Percentiles rank a stretch among this genome's conserved stretches.
phyloP scores from a whole-genome alignment of 2,888 invertebrate species.

The Cephus spinipes region DNA sequence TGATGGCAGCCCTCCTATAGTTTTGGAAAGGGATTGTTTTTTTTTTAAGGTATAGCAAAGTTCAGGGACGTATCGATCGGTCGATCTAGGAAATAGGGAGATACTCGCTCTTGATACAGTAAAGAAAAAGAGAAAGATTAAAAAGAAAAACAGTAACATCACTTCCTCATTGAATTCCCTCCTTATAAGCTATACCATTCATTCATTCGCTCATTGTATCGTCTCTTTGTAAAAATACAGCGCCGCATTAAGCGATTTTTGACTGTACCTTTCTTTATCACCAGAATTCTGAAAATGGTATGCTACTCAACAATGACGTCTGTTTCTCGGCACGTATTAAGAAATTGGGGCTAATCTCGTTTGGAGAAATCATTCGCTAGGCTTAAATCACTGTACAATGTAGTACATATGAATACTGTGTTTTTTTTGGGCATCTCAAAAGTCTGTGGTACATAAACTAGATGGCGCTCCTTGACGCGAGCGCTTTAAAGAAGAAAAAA shows the following conservation, averaged over 20 bases:
- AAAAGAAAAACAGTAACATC: constrained; percentile 11
- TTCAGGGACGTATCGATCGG: not conserved
- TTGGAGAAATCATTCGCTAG: not conserved
- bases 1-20: not conserved
- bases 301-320: not conserved
- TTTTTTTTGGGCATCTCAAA: not conserved
- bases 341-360: not conserved
- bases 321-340: not conserved
- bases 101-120: constrained; percentile 12
- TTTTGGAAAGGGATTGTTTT: not conserved
- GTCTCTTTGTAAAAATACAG: not conserved
- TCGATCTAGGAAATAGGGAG: not conserved
- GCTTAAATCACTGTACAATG: not conserved
- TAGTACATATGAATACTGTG: not conserved
- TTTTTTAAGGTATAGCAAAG: not conserved
- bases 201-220: not conserved
- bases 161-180: constrained; percentile 35
- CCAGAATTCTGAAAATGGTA: not conserved
- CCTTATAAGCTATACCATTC: not conserved
- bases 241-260: not conserved
- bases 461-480: not conserved
- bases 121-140: constrained; percentile 22
- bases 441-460: not conserved
- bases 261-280: not conserved
- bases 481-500: not conserved